Conservation (phyloP, 2,113 vertebrate genomes). For the Thermophis baileyi region DNA sequence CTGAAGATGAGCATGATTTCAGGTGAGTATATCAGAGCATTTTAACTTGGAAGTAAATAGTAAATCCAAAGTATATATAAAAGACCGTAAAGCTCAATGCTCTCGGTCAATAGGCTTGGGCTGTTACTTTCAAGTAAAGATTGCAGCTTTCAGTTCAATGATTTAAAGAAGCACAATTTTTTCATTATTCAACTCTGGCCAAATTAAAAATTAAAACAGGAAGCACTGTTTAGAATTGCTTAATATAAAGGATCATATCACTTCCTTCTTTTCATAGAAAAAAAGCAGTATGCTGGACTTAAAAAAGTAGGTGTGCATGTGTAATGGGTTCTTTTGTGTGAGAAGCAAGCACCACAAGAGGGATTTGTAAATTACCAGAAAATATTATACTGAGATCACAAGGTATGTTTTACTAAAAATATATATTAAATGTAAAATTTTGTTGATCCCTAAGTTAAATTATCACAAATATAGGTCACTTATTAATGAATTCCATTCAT, state of each 20-base stretch:
- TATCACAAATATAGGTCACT: slow-evolving; percentile 57
- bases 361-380: not conserved
- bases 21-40: not conserved
- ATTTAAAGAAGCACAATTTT: not conserved
- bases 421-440: not conserved
- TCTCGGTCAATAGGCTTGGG: not conserved
- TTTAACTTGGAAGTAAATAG: not conserved
- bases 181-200: not conserved
- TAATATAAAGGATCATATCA: not conserved
- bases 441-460: not conserved
- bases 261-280: not conserved
- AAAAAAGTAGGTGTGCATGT: not conserved
- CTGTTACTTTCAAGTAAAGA: not conserved
- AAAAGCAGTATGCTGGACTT: not conserved
- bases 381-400: not conserved
- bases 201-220: not conserved
- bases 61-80: not conserved
- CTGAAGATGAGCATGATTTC: not conserved
- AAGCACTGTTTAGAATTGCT: not conserved
- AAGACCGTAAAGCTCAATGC: not conserved
- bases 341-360: not conserved
- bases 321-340: not conserved
- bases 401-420: not conserved
- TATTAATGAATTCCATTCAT: slow-evolving; percentile 65
- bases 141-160: not conserved